Evolutionary conservation across 35 echinoderm and acorn worm genomes (phyloP).

Genomic region (Strongylocentrotus purpuratus): DNA sequence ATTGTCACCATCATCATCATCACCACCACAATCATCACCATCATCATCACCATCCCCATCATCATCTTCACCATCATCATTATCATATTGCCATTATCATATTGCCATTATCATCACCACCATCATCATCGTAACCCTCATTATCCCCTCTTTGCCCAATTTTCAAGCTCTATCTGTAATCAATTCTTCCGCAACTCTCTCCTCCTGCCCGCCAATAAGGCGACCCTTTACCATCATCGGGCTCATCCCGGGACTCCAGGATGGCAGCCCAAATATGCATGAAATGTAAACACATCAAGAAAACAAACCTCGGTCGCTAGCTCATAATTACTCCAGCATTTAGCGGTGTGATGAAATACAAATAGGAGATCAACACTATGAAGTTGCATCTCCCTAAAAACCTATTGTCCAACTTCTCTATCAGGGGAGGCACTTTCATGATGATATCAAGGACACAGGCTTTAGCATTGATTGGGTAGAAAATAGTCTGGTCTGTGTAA

Average conservation of each 20-base stretch:
- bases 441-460: neutral
- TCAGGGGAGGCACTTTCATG: neutral
- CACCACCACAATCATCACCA: neutral
- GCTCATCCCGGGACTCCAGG: neutral
- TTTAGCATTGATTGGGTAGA: neutral
- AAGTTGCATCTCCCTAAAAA: neutral
- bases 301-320: conserved; percentile 15
- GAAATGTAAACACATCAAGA: conserved; percentile 18
- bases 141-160: neutral
- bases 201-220: neutral
- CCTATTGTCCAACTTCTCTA: neutral
- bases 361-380: neutral
- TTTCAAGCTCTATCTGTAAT: conserved; percentile 10
- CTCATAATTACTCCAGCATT: conserved; percentile 10
- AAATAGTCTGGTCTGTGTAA: neutral
- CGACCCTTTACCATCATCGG: neutral
- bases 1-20: neutral
- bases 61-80: neutral
- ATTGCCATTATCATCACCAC: neutral
- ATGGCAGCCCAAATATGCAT: conserved; percentile 1
- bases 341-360: conserved; percentile 3
- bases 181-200: conserved; percentile 9
- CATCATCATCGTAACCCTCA: neutral
- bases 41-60: neutral
- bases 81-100: neutral